Evolutionary conservation across 1,140 invertebrate species (phyloP), one percentile per base, ranked within the genome.

Genomic region (Whitmania pigra): DNA sequence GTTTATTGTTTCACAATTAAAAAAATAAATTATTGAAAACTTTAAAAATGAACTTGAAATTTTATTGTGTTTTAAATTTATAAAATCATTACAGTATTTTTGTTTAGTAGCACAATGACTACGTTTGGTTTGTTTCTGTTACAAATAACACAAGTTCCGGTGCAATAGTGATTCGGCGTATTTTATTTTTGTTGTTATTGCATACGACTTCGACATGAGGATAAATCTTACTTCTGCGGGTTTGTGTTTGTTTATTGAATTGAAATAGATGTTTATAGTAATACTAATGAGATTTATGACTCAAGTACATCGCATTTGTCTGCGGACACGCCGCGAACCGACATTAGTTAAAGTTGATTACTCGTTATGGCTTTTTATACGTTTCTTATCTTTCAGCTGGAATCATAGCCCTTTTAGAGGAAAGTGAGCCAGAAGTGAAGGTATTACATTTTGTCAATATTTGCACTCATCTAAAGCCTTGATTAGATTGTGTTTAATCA

Each of bases 321-420:
- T 49, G 43, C 13, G 43, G 9, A 49, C 43, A 49, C 43, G 43
- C 43, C 13, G 9, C 13, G 15, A 6, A 43, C 9, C 15, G 43
- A 1, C 13, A 15, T 49, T 0, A 49, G 9, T 49, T 49, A 49
- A 49, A 49, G 0, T 11, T 49, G 43, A 17, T 49, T 49, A 49
- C 15, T 49, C 13, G 0, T 36, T 2, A 11, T 5, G 43, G 1
- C 15, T 49, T 43, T 13, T 49, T 49, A 49, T 49, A 11, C 15
- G 43, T 49, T 49, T 49, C 43, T 17, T 17, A 49, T 49, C 9
- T 75, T 72, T 31, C 86, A 86, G 91, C 91, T 78, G 95, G 94
- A 78, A 93, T 97, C 75, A 92, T 97, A 77, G 93, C 94, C 80
- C 87, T 97, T 74, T 85, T 97, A 71, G 93, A 97, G 81, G 94